A percentile compares a stretch with the other conserved stretches of the same genome.
These are phyloP conservation scores for Epizoanthus scotinus DNA, from an alignment of 92 coral and sea anemone species.

Conservation along the genomic window DNA sequence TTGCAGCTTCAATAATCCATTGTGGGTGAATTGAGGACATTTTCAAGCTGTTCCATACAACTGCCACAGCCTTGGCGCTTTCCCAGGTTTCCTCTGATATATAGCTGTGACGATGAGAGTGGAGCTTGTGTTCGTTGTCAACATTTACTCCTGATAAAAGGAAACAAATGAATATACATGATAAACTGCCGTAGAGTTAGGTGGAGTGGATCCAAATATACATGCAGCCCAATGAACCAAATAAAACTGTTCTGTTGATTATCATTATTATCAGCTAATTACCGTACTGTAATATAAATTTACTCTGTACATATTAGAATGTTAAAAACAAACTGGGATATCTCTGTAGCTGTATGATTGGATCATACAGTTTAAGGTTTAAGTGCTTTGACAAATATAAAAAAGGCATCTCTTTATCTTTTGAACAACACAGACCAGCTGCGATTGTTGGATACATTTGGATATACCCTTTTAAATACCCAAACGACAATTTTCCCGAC, in stretches of 20 bases:
- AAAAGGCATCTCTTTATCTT: no score
- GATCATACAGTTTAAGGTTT: no score
- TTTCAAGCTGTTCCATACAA: conserved; percentile 88
- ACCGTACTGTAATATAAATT: no score
- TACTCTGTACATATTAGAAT: no score
- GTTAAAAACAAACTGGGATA: no score
- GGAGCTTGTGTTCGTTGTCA: conserved; percentile 86
- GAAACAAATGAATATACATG: neutral
- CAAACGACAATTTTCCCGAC: no score
- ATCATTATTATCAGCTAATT: conserved; percentile 3
- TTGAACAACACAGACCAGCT: no score
- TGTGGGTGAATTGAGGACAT: conserved; percentile 66
- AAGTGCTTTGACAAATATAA: no score
- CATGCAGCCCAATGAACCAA: neutral
- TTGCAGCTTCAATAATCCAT: conserved; percentile 88
- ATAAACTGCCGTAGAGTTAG: neutral
- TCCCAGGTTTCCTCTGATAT: conserved; percentile 80
- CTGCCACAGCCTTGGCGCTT: conserved; percentile 67
- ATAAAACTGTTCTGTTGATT: no score
- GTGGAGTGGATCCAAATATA: neutral
- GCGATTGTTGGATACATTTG: no score
- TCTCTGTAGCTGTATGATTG: no score
- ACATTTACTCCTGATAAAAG: conserved; percentile 74
- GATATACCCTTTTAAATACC: no score
- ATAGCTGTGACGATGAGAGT: conserved; percentile 78